These are phyloP conservation scores for Halcyon senegalensis DNA, from an alignment of 2,113 vertebrate genomes.

Conservation along the genomic window DNA sequence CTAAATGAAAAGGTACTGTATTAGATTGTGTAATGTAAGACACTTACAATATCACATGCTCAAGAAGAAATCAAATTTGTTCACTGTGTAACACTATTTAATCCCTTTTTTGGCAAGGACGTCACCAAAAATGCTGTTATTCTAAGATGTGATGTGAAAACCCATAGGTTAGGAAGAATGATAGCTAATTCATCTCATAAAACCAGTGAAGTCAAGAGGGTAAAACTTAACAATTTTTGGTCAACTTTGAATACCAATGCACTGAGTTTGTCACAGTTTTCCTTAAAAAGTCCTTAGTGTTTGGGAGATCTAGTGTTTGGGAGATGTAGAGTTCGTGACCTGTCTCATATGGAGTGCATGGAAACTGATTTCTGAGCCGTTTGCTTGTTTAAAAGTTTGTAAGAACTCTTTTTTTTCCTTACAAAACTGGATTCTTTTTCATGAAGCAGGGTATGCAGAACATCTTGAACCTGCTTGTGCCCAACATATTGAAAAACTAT, in stretches of 20 bases:
- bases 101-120: not conserved
- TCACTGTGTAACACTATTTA: not conserved
- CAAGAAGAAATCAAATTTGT: not conserved
- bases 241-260: not conserved
- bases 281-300: not conserved
- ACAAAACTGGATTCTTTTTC: not conserved
- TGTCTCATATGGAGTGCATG: not conserved
- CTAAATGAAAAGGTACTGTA: not conserved
- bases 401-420: not conserved
- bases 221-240: not conserved
- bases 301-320: not conserved
- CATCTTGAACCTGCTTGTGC: not conserved
- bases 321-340: not conserved
- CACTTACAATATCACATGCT: not conserved
- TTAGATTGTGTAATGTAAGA: not conserved
- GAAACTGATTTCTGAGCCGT: not conserved
- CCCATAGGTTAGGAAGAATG: not conserved
- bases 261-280: not conserved
- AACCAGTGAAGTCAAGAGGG: not conserved
- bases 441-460: not conserved
- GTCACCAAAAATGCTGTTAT: not conserved
- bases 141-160: not conserved
- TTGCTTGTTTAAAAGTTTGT: not conserved
- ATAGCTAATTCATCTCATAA: not conserved
- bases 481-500: not conserved